Evolutionary conservation across 2,888 invertebrate genomes (phyloP).

Genomic region (Aleiodes leptofemur): DNA sequence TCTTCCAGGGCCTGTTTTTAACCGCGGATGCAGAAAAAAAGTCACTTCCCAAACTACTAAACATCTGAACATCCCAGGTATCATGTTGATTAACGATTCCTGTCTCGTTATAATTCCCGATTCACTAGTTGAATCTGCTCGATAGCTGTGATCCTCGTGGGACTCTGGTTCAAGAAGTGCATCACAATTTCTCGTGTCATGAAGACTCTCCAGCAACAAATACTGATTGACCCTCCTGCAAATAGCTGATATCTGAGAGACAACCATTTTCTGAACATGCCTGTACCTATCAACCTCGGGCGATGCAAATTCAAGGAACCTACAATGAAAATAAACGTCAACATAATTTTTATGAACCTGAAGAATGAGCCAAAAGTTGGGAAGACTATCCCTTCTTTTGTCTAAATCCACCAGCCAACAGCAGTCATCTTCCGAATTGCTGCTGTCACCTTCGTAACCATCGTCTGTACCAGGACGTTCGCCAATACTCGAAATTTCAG

Average conservation of each 20-base stretch:
- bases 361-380: conserved; percentile 85
- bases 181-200: conserved; percentile 82
- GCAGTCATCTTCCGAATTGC: conserved; percentile 79
- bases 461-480: conserved; percentile 64
- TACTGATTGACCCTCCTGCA: conserved; percentile 83
- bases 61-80: conserved; percentile 84
- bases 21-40: conserved; percentile 83
- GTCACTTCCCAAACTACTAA: conserved; percentile 84
- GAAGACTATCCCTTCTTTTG: conserved; percentile 77
- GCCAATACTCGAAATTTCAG: conserved; percentile 67
- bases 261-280: conserved; percentile 77
- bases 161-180: conserved; percentile 81
- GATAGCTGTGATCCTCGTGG: conserved; percentile 75
- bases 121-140: conserved; percentile 61
- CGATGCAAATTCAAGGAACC: conserved; percentile 78
- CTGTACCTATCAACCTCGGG: conserved; percentile 77
- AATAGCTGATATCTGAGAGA: conserved; percentile 78
- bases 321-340: conserved; percentile 82
- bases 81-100: conserved; percentile 74
- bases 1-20: conserved; percentile 81
- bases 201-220: conserved; percentile 81
- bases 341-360: conserved; percentile 79
- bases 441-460: conserved; percentile 81
- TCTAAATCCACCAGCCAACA: conserved; percentile 78
- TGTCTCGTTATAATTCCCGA: conserved; percentile 54